phyloP scores from a whole-genome alignment of 2,797 vertebrate genomes.

The Sebastes vulpes region DNA sequence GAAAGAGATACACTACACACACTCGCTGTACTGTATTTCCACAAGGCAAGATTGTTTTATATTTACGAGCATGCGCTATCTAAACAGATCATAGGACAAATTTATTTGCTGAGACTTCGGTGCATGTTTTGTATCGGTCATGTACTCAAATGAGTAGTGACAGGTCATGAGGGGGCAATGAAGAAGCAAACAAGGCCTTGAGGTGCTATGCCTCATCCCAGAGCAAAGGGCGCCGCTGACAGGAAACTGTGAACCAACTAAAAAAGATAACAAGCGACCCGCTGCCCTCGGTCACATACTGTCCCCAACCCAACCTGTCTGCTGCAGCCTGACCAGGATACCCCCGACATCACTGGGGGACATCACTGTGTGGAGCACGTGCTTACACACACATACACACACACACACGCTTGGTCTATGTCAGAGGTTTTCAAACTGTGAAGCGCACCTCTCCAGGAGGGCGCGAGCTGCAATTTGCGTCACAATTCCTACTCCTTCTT shows the following conservation, averaged over 20 bases:
- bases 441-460: too few species aligned
- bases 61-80: background rate
- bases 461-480: background rate
- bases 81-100: background rate
- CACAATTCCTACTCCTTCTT: background rate
- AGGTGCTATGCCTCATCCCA: constrained; percentile 51
- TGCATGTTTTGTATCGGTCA: constrained; percentile 40
- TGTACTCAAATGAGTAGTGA: constrained; percentile 55
- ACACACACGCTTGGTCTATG: background rate
- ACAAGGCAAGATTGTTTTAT: background rate
- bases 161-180: constrained; percentile 52
- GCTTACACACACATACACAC: background rate
- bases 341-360: constrained; percentile 16
- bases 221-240: constrained; percentile 57
- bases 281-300: constrained; percentile 43
- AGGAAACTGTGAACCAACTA: constrained; percentile 45
- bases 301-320: constrained; percentile 44
- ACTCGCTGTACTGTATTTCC: background rate
- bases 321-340: constrained; percentile 28
- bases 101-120: background rate
- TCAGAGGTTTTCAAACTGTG: too few species aligned
- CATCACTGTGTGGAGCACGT: background rate
- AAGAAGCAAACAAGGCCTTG: constrained; percentile 42
- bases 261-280: constrained; percentile 40
- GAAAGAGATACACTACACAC: background rate